Base-by-base conservation (phyloP, 2,113 vertebrate species). In the Gnathonemus longibarbis region DNA sequence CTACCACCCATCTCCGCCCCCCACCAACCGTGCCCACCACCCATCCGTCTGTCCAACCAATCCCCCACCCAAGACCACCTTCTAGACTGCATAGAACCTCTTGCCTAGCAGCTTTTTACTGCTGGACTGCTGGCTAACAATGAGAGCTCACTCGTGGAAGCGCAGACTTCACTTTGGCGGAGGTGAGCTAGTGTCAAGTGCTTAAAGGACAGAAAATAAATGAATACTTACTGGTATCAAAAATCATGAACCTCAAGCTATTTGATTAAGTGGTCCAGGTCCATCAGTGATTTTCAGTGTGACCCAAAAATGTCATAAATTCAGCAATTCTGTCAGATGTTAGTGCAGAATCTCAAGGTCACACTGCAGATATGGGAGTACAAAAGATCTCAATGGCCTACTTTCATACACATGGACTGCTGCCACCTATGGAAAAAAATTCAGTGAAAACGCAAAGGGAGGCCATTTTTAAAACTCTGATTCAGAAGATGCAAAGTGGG, bases 291-390 rank as follows among this genome's bases (percentile, higher is more conserved):
- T 90, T 91, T 91, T 88, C 91, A 88, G 17, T 52, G 89, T 93
- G 93, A 93, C 94, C 94, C 90, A 94, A 91, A 95, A 95, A 93
- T 92, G 92, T 94, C 93, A 93, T 80, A 74, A 88, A 90, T 92
- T 10, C 87, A 91, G 89, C 52, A 91, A 50, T 90, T 77, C 56
- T 85, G 35, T 86, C 80, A 92, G 90, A 93, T 91, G 88, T 91
- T 90, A 49, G 39, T 88, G 77, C 89, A 45, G 70, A 62, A 88
- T 87, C 92, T 94, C 91, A 94, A 94, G 92, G 93, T 96, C 93
- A 94, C 91, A 92, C 88, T 19, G 88, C 84, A 53, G 86, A 92
- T 92, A 50, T 77, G 39, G 88, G 49, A 50, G 91, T 92, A 92
- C 89, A 93, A 92, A 93, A 92, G 93, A 94, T 93, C 91, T 94